Conservation (phyloP, 2,113 vertebrate species). For the Tragelaphus buxtoni region DNA sequence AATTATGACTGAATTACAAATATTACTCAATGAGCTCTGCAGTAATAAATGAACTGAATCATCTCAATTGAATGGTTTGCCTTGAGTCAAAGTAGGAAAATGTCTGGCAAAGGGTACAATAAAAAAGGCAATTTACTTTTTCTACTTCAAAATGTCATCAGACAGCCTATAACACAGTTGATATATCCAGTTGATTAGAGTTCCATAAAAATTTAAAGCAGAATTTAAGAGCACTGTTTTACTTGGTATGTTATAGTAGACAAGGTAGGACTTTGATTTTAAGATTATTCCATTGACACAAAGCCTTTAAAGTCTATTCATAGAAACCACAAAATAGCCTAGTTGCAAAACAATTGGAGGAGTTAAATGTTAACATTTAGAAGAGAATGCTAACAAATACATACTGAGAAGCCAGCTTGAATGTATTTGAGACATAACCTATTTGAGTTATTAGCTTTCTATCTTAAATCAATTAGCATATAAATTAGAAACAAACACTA, state of each 20-base stretch:
- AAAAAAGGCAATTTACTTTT: conserved; percentile 58
- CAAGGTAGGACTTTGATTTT: background rate
- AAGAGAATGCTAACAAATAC: background rate
- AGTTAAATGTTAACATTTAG: background rate
- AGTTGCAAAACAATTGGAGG: background rate
- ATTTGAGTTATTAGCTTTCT: background rate
- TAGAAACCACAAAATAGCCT: background rate
- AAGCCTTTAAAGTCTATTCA: background rate
- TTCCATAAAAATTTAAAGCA: conserved; percentile 36
- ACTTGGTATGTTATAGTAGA: background rate
- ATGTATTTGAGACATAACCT: background rate
- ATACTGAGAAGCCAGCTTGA: background rate
- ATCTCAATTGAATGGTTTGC: conserved; percentile 23
- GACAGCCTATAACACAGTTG: conserved; percentile 10
- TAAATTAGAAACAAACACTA: background rate
- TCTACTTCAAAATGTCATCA: conserved; percentile 55
- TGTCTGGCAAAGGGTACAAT: conserved; percentile 34
- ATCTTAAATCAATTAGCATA: background rate
- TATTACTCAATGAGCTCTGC: background rate
- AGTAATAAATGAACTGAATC: conserved; percentile 26
- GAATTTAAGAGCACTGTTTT: conserved; percentile 10
- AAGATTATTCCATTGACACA: background rate
- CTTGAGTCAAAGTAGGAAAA: conserved; percentile 37
- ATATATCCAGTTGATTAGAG: conserved; percentile 48
- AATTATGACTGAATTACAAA: conserved; percentile 8